These are phyloP conservation scores for Dryadula phaetusa DNA, from an alignment of 2,888 invertebrate species.

Conservation along the genomic window DNA sequence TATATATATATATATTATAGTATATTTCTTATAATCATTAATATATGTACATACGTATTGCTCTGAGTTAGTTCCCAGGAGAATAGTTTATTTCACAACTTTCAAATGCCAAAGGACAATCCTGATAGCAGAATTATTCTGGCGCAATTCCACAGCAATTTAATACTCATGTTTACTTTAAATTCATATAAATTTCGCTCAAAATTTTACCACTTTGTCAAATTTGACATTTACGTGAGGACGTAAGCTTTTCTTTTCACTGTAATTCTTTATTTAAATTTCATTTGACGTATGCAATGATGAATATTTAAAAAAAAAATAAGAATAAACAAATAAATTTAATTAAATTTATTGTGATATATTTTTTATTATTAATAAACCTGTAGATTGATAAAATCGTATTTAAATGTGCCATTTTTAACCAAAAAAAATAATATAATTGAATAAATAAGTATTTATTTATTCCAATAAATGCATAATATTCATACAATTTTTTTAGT, in stretches of 20 bases:
- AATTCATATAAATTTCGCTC: conserved; percentile 24
- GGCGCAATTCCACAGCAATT: conserved; percentile 75
- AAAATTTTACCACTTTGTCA: conserved; percentile 41
- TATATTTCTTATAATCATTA: no score
- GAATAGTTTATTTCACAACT: not conserved
- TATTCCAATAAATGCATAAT: no score
- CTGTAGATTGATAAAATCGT: no score
- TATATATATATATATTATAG: no score
- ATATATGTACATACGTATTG: conserved; percentile 12
- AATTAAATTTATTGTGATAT: no score
- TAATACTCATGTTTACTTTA: conserved; percentile 61
- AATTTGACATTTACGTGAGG: conserved; percentile 31
- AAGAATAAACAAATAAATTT: no score
- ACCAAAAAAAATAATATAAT: no score
- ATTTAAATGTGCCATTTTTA: no score
- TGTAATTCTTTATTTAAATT: conserved; percentile 61
- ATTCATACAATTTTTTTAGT: no score
- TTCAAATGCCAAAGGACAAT: conserved; percentile 65
- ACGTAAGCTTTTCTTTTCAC: conserved; percentile 13
- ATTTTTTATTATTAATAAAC: no score
- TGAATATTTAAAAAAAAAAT: not conserved
- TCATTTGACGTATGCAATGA: conserved; percentile 31
- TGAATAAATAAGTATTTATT: no score
- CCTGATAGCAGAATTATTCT: conserved; percentile 71
- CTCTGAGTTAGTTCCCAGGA: not conserved